Evolutionary conservation across 2,888 invertebrate genomes (phyloP).

Genomic region (Liposcelis brunnea): DNA sequence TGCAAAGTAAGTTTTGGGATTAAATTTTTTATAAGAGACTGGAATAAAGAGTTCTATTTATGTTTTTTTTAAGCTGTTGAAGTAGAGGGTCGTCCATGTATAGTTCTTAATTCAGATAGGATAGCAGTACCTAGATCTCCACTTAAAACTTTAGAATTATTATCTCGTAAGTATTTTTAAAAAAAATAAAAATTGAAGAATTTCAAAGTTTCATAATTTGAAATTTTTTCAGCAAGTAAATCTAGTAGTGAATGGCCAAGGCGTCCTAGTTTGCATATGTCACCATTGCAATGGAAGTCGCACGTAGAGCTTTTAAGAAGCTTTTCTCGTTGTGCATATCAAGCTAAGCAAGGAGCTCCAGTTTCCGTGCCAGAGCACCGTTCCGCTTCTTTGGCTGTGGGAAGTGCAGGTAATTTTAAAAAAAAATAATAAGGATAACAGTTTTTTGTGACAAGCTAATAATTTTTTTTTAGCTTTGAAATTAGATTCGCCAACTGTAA

Average conservation of each 20-base stretch:
- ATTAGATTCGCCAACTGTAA: conserved; percentile 4
- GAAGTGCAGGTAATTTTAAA: background rate
- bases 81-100: conserved; percentile 38
- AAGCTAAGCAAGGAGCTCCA: conserved; percentile 13
- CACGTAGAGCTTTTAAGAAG: conserved; percentile 21
- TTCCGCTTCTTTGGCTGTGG: background rate
- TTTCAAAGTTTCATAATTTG: conserved; percentile 13
- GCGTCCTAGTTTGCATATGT: conserved; percentile 11
- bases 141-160: background rate
- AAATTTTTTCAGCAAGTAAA: background rate
- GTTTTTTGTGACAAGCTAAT: background rate
- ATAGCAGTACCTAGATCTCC: conserved; percentile 15
- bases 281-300: conserved; percentile 23
- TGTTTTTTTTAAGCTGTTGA: conserved; percentile 34
- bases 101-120: conserved; percentile 19
- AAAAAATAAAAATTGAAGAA: conserved; percentile 20
- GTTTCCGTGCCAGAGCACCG: conserved; percentile 1
- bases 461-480: background rate
- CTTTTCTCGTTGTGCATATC: conserved; percentile 16
- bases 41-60: conserved; percentile 32
- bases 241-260: background rate
- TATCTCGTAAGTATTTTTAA: conserved; percentile 7
- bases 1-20: conserved; percentile 47
- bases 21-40: conserved; percentile 26
- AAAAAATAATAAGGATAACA: background rate